Base-by-base conservation (phyloP, 2,888 invertebrate genomes). In the Agriopis aurantiaria region DNA sequence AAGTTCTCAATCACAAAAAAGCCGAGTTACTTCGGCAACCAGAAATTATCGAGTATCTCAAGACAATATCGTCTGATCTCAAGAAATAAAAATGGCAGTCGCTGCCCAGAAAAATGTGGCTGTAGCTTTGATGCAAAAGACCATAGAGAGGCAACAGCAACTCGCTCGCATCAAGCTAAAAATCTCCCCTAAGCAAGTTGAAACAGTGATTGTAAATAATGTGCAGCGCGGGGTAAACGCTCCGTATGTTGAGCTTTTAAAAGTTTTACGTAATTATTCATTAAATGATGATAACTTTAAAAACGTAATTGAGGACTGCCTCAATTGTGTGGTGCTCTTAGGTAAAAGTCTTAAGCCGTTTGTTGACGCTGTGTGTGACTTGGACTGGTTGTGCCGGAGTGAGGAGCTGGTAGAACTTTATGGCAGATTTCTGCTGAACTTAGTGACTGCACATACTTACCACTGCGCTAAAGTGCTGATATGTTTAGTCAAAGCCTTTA, bases 1-100 rank as follows among this genome's bases (percentile, higher is more conserved):
- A 94, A 77, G 90, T 95, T 68, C 79, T 95, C 14, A 94, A 94
- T 77, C 90, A 92, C 73, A 95, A 95, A 68, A 95, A 94, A 65
- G 88, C 93, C 5, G 90, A 93, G 81, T 77, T 95, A 58, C 85
- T 95, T 0, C 88, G 94, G 62, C 91, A 94, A 69, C 95, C 95
- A 7, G 94, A 94, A 76, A 89, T 95, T 73, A 82, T 92, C 45
- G 88, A 89, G n/a, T 89, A 90, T 68, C 77, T 95, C 8, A 93
- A 93, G 75, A 82, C 89, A 12, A 82, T 95, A 60, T 87, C 93
- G 0, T 85, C 89, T 0, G 92, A 92, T 79, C 82, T 93, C 46
- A 93, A 93, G 76, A 92, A 91, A 79, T 88, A 88, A 77, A 77
- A 75, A 95, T 95, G 94, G 91, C 93, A 65, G 81, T 93, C 0